Percentiles rank a stretch among this genome's conserved stretches.
phyloP scores from a whole-genome alignment of 2,888 invertebrate genomes.

The Caenorhabditis sp. region DNA sequence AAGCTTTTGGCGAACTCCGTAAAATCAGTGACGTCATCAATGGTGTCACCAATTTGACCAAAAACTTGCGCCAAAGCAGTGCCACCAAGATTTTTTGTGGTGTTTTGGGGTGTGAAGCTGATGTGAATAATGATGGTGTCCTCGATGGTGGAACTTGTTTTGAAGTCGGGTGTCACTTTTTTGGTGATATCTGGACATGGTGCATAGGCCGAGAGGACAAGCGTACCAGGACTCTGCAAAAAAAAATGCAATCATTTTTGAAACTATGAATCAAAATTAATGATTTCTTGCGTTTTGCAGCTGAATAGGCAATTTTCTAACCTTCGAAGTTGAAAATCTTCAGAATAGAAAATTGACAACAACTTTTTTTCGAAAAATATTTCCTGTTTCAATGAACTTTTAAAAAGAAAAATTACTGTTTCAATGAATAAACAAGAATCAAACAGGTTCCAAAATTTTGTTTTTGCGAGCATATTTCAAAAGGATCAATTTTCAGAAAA shows the following conservation, averaged over 20 bases:
- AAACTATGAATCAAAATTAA: no score
- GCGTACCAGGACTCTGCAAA: conserved; percentile 79
- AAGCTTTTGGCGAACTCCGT: conserved; percentile 81
- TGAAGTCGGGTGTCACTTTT: conserved; percentile 88
- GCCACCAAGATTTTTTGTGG: conserved; percentile 79
- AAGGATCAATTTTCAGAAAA: no score
- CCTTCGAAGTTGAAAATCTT: no score
- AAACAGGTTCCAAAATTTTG: no score
- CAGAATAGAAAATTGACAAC: no score
- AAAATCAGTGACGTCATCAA: conserved; percentile 84
- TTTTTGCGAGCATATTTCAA: no score
- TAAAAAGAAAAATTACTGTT: no score
- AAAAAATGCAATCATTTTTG: not conserved
- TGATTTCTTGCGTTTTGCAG: no score
- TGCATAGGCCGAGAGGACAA: conserved; percentile 95
- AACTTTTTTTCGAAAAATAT: no score
- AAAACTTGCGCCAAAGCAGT: conserved; percentile 90
- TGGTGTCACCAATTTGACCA: conserved; percentile 80
- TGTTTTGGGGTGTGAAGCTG: not conserved
- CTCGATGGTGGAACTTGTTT: conserved; percentile 72
- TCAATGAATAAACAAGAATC: no score
- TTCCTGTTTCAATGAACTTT: no score
- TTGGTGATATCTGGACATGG: conserved; percentile 88
- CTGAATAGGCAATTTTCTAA: no score
- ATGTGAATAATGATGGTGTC: conserved; percentile 56